Evolutionary conservation across 2,888 invertebrate genomes (phyloP).

Genomic region (Drosophila borealis): DNA sequence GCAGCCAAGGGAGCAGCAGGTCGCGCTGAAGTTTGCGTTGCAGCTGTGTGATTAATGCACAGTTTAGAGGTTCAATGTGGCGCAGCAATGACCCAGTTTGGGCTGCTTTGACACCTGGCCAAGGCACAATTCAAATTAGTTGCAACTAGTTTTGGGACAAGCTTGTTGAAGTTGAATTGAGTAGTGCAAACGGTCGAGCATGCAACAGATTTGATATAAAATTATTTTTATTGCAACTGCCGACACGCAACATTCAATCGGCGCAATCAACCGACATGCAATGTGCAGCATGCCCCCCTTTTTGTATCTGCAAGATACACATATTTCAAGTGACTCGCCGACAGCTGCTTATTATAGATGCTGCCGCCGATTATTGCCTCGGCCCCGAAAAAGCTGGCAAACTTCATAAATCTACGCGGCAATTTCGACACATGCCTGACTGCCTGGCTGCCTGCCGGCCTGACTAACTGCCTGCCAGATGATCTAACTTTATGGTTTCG

Average conservation of each 20-base stretch:
- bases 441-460: constrained; percentile 7
- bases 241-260: constrained; percentile 72
- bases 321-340: constrained; percentile 74
- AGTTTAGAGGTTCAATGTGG: constrained; percentile 34
- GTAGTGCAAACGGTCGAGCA: constrained; percentile 45
- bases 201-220: constrained; percentile 17
- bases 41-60: constrained; percentile 44
- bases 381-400: constrained; percentile 43
- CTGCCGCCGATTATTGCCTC: constrained; percentile 59
- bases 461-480: constrained; percentile 26
- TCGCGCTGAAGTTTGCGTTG: constrained; percentile 4
- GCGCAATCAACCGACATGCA: constrained; percentile 64
- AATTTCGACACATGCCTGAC: constrained; percentile 51
- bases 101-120: constrained; percentile 44
- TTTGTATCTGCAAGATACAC: constrained; percentile 66
- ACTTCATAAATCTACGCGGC: constrained; percentile 67
- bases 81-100: constrained; percentile 48
- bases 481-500: constrained; percentile 43
- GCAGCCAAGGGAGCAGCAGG: constrained; percentile 23
- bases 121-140: constrained; percentile 49
- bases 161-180: constrained; percentile 63
- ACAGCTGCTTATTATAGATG: constrained; percentile 77
- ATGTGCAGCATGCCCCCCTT: constrained; percentile 23
- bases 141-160: constrained; percentile 39
- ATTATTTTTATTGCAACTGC: constrained; percentile 52